A percentile compares a stretch with the other conserved stretches of the same genome.
phyloP scores from a whole-genome alignment of 2,797 vertebrate genomes.

The Tragopan temminckii region DNA sequence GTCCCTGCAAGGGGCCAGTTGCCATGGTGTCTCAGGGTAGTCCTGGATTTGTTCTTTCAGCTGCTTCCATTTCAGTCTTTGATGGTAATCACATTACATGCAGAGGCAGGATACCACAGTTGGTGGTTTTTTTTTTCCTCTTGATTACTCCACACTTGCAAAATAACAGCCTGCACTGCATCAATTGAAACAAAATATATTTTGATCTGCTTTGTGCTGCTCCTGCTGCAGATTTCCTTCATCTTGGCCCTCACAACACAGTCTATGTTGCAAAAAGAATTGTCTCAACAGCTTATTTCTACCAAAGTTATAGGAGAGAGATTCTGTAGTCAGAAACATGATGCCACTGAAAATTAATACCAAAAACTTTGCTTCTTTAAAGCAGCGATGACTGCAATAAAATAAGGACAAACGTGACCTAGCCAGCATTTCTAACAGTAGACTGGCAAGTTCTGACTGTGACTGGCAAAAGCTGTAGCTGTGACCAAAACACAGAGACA shows the following conservation, averaged over 20 bases:
- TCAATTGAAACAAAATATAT: neutral
- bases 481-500: neutral
- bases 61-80: constrained; percentile 69
- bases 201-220: neutral
- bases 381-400: neutral
- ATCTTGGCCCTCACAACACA: neutral
- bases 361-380: neutral
- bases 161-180: constrained; percentile 12
- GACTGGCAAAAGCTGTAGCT: neutral
- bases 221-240: neutral
- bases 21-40: constrained; percentile 76
- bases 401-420: neutral
- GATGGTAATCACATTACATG: constrained; percentile 16
- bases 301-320: neutral
- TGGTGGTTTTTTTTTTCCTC: neutral
- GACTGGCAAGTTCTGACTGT: too few species aligned
- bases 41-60: constrained; percentile 62
- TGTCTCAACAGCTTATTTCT: neutral
- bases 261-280: neutral
- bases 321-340: neutral
- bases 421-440: neutral
- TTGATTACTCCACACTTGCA: neutral
- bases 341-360: neutral
- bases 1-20: constrained; percentile 72
- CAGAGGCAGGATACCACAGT: neutral